These are phyloP conservation scores for Athene noctua DNA, from an alignment of 2,113 vertebrate species.

Conservation along the genomic window DNA sequence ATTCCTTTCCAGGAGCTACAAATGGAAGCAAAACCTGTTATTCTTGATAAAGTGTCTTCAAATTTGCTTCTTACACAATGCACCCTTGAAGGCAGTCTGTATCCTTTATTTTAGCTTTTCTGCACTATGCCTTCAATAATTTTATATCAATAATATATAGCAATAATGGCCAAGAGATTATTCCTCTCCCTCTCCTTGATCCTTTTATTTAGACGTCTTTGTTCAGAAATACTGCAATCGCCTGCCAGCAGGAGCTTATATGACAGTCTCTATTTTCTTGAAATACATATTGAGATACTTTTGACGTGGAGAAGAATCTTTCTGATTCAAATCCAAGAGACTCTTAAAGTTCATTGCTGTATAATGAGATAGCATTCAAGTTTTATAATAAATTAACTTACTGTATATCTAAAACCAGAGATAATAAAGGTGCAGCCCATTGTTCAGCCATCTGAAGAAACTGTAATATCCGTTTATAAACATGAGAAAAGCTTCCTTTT, in stretches of 20 bases:
- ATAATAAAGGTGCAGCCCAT: background rate
- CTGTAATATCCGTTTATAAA: background rate
- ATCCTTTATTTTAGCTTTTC: background rate
- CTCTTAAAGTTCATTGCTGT: background rate
- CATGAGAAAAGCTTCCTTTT: background rate
- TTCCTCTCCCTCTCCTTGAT: background rate
- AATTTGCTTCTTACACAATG: background rate
- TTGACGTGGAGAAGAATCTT: background rate
- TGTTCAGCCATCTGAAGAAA: background rate
- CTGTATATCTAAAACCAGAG: background rate
- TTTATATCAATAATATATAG: background rate
- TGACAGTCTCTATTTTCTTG: background rate
- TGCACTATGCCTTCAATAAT: background rate
- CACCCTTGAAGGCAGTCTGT: background rate
- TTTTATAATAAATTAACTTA: background rate
- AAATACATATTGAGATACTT: background rate
- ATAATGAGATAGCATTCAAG: background rate
- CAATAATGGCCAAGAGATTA: background rate
- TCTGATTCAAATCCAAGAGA: background rate
- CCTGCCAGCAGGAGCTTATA: background rate
- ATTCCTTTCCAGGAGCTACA: background rate
- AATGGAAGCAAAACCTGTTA: background rate
- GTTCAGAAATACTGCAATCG: background rate
- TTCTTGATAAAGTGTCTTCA: background rate
- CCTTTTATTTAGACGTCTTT: background rate